Base-by-base conservation (phyloP, 2,888 invertebrate species). In the Vannuccia rotundouncinata region DNA sequence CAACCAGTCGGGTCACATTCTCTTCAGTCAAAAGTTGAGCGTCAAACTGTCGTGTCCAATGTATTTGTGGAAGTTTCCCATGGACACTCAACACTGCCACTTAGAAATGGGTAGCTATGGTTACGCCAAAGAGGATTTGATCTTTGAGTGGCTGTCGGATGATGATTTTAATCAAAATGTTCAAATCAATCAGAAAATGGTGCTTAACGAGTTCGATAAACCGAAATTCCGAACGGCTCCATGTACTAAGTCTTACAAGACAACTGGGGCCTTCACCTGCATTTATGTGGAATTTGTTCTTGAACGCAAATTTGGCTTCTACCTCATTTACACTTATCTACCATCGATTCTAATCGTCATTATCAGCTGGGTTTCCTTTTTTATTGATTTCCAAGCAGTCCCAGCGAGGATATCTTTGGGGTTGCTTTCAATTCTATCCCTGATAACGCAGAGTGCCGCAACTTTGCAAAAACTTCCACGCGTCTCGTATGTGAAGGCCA, bases 41-140 rank as follows among this genome's bases (percentile, higher is more conserved):
- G 1, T 80, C 17, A 79, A 80, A 80, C 31, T 80, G 31, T 79
- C 31, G 25, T 80, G 80, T 60, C 80, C 29, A 25, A 80, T 80
- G 80, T 60, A 80, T 29, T 60, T 81, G 27, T 78, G 78, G 31
- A 81, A 78, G n/a, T 81, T 81, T 74, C 82, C 82, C 1, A 45
- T 81, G 29, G 82, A 81, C 77, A 28, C 81, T 0, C 82, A 81
- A 31, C 74, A 28, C 22, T 81, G 82, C 66, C 31, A 25, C 0
- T 1, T 81, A 17, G 81, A 73, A 13, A 25, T 81, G 5, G 81
- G 81, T 17, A 81, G 81, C 31, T 81, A 80, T 73, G 80, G 80
- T 22, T 80, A 80, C 31, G 31, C 60, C 17, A 28, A 25, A n/a
- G n/a, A 79, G 17, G 79, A 80, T 28, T n/a, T 80, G 29, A 60